Evolutionary conservation across 2,113 vertebrate species (phyloP), one percentile per base, ranked within the genome.

Genomic region (Picathartes gymnocephalus): DNA sequence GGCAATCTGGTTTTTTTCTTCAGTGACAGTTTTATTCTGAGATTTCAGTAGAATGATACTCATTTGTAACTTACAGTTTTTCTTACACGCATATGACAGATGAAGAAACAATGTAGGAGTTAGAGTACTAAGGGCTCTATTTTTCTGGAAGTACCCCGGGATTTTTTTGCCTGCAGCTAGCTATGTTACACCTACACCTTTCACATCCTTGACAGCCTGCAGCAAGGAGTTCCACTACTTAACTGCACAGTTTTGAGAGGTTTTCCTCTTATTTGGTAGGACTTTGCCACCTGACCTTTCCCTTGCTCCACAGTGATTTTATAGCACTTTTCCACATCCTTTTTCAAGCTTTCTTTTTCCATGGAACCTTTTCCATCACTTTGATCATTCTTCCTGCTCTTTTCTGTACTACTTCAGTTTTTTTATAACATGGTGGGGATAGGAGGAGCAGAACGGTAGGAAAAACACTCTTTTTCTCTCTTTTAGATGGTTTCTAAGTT

Each of bases 151-250:
- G 35, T 31, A 77, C 18, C 24, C 3, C 1, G 10, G 20, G 23
- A 62, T 53, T 89, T 86, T 87, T 79, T 39, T 87, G 33, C 33
- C 44, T 79, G 76, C 20, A 19, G 22, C 87, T 87, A 79, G 30
- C 31, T 16, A 3, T n/a, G 19, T 60, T 78, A 56, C 17, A 54
- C 22, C 17, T 54, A 44, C 21, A 53, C 3, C 11, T 58, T 62
- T 30, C 48, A 24, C 3, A 4, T 47, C 39, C 27, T 84, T 0
- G 0, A 8, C 4, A 54, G 25, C 42, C 27, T 78, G 16, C 37
- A 54, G 15, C 18, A 60, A 70, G 31, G n/a, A 70, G 18, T 81
- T 78, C 20, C 17, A 53, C 37, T 64, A 22, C 35, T 70, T 58
- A 62, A 53, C 21, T 45, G 11, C 1, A 1, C 6, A 20, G 4